Base-by-base conservation (phyloP, 2,113 vertebrate genomes). In the Castor canadensis region DNA sequence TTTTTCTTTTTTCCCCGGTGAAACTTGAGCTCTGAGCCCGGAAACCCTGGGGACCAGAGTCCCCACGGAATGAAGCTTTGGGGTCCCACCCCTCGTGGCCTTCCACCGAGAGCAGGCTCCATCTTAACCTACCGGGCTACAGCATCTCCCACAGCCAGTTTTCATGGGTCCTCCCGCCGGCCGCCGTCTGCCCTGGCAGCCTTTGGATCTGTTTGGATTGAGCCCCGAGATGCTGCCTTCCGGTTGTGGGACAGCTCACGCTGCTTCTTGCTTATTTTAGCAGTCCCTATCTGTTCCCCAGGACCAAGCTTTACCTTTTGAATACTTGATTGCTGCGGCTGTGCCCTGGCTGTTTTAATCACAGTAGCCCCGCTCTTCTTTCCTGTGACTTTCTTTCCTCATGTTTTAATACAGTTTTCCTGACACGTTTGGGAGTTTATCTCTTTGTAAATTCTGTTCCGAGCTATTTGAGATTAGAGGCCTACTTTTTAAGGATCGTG, bases 11-110 rank as follows among this genome's bases (percentile, higher is more conserved):
- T n/a, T 9, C 8, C 66, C n/a, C 1, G 15, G 13, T 60, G 94
- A 89, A 96, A 96, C 95, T 97, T 95, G 85, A 92, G 84, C 92
- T 60, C 71, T 15, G 66, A 85, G 47, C 52, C 67, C 52, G 28
- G 87, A 45, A 60, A 49, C 85, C 92, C 28, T 26, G 3, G 45
- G 64, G 77, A 95, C 43, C 62, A 0, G 28, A 77, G 56, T n/a
- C 67, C 80, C 71, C 28, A 7, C 9, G 47, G 87, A 13, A 43
- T 1, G 91, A 60, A 91, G 73, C 88, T 72, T 64, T 54, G 4
- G 54, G 64, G 73, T 54, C 45, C 40, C 77, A 19, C 19, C n/a
- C n/a, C 72, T 60, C 52, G 0, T 30, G 47, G 56, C 40, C 58
- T 87, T 35, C 76, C 85, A 45, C 19, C 19, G 0, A 58, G 40